phyloP scores from a whole-genome alignment of 1,140 invertebrate species.

The Drosophila navojoa region DNA sequence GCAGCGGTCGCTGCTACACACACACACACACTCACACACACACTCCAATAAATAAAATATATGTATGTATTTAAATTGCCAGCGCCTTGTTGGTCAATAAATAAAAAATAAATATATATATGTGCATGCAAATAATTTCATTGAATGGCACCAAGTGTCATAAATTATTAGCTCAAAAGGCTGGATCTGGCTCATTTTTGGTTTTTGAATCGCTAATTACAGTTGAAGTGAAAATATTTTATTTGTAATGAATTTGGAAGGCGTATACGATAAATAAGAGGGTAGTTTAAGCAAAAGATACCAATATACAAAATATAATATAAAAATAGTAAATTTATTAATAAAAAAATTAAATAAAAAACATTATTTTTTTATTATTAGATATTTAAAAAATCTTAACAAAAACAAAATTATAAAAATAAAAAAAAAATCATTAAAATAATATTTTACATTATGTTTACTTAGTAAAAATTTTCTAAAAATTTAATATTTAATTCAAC shows the following conservation, averaged over 20 bases:
- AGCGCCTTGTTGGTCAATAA: slow-evolving; percentile 77
- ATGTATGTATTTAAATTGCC: slow-evolving; percentile 53
- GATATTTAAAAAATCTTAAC: too few species aligned
- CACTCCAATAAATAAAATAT: slow-evolving; percentile 4
- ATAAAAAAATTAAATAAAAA: too few species aligned
- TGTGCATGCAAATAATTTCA: slow-evolving; percentile 22
- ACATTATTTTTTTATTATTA: too few species aligned
- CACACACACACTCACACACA: neutral
- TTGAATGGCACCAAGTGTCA: slow-evolving; percentile 60
- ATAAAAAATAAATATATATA: slow-evolving; percentile 43
- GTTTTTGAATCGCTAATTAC: slow-evolving; percentile 57
- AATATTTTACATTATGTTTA: too few species aligned
- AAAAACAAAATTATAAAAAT: too few species aligned
- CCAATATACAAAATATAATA: too few species aligned
- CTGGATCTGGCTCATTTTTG: neutral
- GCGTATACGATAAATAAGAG: neutral
- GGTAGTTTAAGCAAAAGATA: too few species aligned
- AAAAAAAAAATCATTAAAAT: too few species aligned
- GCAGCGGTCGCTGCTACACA: slow-evolving; percentile 27
- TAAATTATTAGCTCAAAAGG: slow-evolving; percentile 53
- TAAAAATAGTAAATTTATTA: too few species aligned
- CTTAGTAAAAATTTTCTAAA: too few species aligned
- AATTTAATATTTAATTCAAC: too few species aligned
- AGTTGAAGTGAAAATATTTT: slow-evolving; percentile 76
- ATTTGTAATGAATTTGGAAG: slow-evolving; percentile 58